Conservation (phyloP, 2,888 invertebrate genomes). For the Megalurothrips usitatus region DNA sequence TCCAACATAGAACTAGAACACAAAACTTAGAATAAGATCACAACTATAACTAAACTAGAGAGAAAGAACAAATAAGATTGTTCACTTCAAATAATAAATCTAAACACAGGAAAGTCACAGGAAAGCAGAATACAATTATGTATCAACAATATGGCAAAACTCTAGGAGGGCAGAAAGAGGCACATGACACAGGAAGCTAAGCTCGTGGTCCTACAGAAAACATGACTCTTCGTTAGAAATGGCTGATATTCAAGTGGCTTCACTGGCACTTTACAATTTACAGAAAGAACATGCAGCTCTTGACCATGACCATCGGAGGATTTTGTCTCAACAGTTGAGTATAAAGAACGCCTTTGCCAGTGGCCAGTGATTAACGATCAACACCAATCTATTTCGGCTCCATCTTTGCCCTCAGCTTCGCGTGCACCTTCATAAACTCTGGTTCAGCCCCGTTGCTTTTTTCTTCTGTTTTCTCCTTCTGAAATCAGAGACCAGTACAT, state of each 20-base stretch:
- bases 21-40: conserved; percentile 9
- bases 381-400: conserved; percentile 36
- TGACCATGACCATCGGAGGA: neutral
- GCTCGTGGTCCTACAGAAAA: neutral
- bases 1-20: neutral
- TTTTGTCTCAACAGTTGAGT: neutral
- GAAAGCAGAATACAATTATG: neutral
- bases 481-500: conserved; percentile 35
- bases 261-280: neutral
- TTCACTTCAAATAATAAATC: neutral
- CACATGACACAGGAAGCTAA: neutral
- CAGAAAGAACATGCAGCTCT: neutral
- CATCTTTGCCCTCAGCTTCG: conserved; percentile 54
- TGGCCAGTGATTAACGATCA: neutral
- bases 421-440: conserved; percentile 60
- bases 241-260: neutral
- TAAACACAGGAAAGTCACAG: neutral
- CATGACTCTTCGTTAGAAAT: neutral
- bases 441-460: conserved; percentile 40
- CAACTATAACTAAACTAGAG: conserved; percentile 11
- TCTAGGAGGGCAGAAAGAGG: conserved; percentile 7
- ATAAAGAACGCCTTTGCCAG: neutral
- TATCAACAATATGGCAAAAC: neutral
- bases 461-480: conserved; percentile 41
- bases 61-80: neutral